A percentile compares a stretch with the other conserved stretches of the same genome.
Evolutionary conservation across 2,113 vertebrate genomes (phyloP).

Genomic region (Tichodroma muraria): DNA sequence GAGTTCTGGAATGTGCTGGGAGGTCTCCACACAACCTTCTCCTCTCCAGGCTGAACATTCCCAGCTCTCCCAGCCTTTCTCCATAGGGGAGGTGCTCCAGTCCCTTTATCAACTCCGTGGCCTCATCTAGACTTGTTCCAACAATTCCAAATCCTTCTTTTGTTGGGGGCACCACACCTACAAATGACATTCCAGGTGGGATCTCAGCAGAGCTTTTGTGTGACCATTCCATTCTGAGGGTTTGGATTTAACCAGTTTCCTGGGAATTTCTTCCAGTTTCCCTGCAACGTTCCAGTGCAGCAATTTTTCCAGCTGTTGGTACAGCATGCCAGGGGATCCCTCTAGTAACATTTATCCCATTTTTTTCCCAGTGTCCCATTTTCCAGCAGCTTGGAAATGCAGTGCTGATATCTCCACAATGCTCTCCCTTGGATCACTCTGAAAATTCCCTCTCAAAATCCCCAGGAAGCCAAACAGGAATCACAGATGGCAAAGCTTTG

Average conservation of each 20-base stretch:
- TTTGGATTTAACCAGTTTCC: background rate
- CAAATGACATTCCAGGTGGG: background rate
- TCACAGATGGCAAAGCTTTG: background rate
- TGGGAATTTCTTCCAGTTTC: background rate
- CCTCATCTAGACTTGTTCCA: background rate
- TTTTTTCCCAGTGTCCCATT: background rate
- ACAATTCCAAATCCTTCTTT: background rate
- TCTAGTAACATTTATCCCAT: background rate
- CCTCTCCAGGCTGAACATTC: no score
- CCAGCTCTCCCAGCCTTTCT: no score
- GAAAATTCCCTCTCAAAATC: background rate
- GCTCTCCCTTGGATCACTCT: background rate
- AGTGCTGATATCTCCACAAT: background rate
- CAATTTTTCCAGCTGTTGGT: background rate
- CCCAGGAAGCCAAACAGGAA: background rate
- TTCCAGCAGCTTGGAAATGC: background rate
- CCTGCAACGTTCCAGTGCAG: background rate
- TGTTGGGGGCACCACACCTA: accelerated
- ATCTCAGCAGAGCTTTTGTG: background rate
- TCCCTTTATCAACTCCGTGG: accelerated
- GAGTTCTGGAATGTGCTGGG: no score
- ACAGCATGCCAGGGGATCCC: background rate
- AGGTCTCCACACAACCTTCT: no score
- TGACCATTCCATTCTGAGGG: background rate
- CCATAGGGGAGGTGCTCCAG: background rate